Evolutionary conservation across 2,113 vertebrate species (phyloP), one percentile per base, ranked within the genome.

Genomic region (Aplodontia rufa): DNA sequence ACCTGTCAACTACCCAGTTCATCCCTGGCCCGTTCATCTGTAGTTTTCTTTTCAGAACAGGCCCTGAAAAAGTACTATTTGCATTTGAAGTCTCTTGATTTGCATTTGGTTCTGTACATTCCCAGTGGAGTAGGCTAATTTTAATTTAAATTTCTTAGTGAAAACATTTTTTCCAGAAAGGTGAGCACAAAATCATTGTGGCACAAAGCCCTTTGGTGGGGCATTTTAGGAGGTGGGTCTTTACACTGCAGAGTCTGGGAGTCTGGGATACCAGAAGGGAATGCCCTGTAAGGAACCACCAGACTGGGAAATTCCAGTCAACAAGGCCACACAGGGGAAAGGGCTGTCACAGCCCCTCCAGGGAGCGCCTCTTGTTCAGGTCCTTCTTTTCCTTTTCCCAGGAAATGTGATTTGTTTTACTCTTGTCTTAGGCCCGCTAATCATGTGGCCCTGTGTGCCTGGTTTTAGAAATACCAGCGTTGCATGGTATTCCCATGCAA

Each of bases 121-220:
- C 97, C 19, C 90, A 97, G 58, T 95, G 97, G 96, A 98, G 95
- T 96, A 90, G 97, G 87, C 95, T 97, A 94, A 96, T 97, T 98
- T 98, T 98, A 98, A 98, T 98, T 98, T 98, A 94, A 98, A 98
- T 98, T 97, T 97, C 94, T 72, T 11, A 78, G 91, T 98, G 97
- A 97, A 98, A 98, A 98, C 95, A 96, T 96, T 97, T 97, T 98
- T 98, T 98, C 98, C 98, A 98, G 98, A 98, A 98, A 98, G 98
- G 98, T 98, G 98, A 98, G 98, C 97, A 98, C 97, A 97, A 95
- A 97, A 98, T 98, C 51, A 96, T 98, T 97, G 98, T 98, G 79
- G 76, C 97, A 98, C 98, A 97, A 14, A 97, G 97, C 95, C 90
- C 96, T 97, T 97, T 98, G 96, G 96, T 55, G 55, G 90, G 88